phyloP scores from a whole-genome alignment of 2,797 vertebrate species.

The Lutjanus argentimaculatus region DNA sequence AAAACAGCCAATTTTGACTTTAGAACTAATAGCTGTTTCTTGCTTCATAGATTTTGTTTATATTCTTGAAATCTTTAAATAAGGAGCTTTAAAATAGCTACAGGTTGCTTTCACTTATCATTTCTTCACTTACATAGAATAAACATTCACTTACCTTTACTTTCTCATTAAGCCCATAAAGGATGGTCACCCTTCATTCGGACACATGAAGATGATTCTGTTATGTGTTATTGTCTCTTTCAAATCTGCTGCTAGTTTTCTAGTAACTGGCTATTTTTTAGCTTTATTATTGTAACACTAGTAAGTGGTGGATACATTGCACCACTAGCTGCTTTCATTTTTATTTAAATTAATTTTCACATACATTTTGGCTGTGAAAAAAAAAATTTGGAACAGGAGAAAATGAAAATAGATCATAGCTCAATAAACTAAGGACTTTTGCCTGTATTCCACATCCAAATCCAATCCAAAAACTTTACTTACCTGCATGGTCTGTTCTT shows the following conservation, averaged over 20 bases:
- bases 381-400: no score
- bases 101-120: neutral
- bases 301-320: neutral
- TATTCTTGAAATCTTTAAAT: neutral
- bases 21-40: no score
- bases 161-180: neutral
- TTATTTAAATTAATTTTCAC: neutral
- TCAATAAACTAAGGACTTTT: neutral
- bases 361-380: neutral
- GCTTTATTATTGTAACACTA: neutral
- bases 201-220: neutral
- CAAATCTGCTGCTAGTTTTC: no score
- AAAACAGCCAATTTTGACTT: neutral
- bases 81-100: neutral
- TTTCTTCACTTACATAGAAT: neutral
- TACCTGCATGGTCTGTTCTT: neutral
- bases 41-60: neutral
- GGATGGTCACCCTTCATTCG: neutral
- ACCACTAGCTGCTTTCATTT: neutral
- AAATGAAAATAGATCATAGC: neutral
- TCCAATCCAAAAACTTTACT: neutral
- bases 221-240: neutral
- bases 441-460: neutral
- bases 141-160: neutral
- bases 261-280: neutral